Evolutionary conservation across 2,888 invertebrate genomes (phyloP).

Genomic region (Pristionchus mayeri): DNA sequence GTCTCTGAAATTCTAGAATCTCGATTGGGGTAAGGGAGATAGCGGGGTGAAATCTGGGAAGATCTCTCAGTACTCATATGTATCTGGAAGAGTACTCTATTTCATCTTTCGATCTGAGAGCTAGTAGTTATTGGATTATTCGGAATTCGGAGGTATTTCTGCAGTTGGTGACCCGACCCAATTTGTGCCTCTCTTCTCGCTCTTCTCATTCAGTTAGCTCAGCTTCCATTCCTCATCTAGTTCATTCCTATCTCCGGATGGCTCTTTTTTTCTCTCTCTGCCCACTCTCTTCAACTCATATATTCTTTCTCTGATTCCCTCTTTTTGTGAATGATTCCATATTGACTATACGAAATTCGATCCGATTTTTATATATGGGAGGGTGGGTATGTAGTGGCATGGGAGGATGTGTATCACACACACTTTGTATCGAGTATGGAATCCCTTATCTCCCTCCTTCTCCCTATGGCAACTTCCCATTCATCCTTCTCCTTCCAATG

Average conservation of each 20-base stretch:
- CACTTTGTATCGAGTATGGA: no score
- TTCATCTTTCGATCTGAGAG: background rate
- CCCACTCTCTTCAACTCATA: background rate
- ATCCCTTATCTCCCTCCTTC: no score
- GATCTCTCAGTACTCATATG: background rate
- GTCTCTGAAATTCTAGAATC: background rate
- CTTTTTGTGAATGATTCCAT: no score
- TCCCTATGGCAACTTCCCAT: no score
- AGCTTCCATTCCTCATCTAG: constrained; percentile 20
- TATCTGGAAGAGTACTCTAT: background rate
- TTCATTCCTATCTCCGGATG: background rate
- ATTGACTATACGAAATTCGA: no score
- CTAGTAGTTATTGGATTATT: no score
- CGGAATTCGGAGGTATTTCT: no score
- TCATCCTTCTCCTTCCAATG: no score
- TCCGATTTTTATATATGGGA: no score
- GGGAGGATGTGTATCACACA: no score
- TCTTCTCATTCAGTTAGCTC: background rate
- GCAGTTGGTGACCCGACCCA: background rate
- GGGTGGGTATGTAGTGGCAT: no score
- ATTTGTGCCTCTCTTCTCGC: background rate
- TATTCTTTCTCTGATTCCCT: no score
- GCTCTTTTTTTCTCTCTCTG: background rate
- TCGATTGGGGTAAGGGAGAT: background rate
- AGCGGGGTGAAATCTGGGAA: background rate